A percentile compares a stretch with the other conserved stretches of the same genome.
These are phyloP conservation scores for Colostygia pectinataria DNA, from an alignment of 2,888 invertebrate species.

Conservation along the genomic window DNA sequence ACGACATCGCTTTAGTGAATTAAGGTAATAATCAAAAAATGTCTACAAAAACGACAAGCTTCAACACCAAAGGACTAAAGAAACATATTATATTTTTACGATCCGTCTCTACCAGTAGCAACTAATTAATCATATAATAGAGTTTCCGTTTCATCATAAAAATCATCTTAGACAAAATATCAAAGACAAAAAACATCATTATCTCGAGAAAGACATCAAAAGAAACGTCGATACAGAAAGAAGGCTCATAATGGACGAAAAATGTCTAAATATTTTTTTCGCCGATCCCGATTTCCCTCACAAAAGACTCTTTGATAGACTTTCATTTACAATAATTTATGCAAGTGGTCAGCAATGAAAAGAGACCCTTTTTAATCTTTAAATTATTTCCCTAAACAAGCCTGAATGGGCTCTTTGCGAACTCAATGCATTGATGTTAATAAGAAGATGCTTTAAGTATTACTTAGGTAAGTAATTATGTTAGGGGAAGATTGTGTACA, in stretches of 20 bases:
- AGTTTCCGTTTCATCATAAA: slow-evolving; percentile 38
- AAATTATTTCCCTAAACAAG: slow-evolving; percentile 57
- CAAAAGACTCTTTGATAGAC: slow-evolving; percentile 70
- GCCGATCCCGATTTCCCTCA: slow-evolving; percentile 49
- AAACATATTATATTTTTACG: slow-evolving; percentile 15
- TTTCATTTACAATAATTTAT: slow-evolving; percentile 74
- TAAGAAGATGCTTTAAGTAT: slow-evolving; percentile 23
- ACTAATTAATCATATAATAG: slow-evolving; percentile 36
- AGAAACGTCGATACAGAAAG: slow-evolving; percentile 63
- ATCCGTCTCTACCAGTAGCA: slow-evolving; percentile 20
- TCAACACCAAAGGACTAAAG: slow-evolving; percentile 10
- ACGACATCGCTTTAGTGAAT: background rate
- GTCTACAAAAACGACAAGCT: background rate
- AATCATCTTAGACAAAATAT: slow-evolving; percentile 51
- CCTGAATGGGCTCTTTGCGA: slow-evolving; percentile 21
- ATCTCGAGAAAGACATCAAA: slow-evolving; percentile 68
- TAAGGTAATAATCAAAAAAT: background rate
- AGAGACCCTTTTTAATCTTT: slow-evolving; percentile 64
- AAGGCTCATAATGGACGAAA: slow-evolving; percentile 32
- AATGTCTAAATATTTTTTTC: slow-evolving; percentile 72
- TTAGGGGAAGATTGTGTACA: slow-evolving; percentile 18
- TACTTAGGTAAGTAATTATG: slow-evolving; percentile 25
- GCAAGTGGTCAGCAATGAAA: slow-evolving; percentile 76
- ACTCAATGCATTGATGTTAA: slow-evolving; percentile 23
- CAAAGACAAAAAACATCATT: slow-evolving; percentile 73